phyloP scores from a whole-genome alignment of 2,797 vertebrate genomes.

The Paramormyrops hopkinsi region DNA sequence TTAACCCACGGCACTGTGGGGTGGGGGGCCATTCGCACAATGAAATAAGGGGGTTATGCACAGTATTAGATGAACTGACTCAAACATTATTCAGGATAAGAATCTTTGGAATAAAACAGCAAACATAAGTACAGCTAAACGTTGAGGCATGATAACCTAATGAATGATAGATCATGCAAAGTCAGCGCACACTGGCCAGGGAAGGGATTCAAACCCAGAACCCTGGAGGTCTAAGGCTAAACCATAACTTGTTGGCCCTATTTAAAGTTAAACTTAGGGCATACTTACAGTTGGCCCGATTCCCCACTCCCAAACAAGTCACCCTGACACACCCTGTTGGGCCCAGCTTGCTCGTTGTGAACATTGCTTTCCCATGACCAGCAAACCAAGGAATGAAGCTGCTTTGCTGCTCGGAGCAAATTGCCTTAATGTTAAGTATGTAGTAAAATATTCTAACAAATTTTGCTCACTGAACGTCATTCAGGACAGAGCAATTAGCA shows the following conservation, averaged over 20 bases:
- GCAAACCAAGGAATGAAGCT: not conserved
- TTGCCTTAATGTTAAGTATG: not conserved
- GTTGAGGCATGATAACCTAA: not conserved
- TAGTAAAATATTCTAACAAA: not conserved
- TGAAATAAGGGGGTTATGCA: not conserved
- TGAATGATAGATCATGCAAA: not conserved
- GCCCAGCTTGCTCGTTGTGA: not conserved
- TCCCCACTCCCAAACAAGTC: not conserved
- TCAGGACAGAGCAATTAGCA: not conserved
- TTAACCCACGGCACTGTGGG: not conserved
- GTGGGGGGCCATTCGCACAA: not conserved
- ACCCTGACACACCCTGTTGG: not conserved
- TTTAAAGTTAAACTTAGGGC: not conserved
- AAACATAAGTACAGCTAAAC: not conserved
- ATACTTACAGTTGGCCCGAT: not conserved
- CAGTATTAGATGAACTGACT: not conserved
- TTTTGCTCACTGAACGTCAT: not conserved
- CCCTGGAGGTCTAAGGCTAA: not conserved
- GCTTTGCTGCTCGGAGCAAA: not conserved
- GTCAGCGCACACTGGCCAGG: not conserved
- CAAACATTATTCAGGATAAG: not conserved
- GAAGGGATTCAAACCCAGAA: not conserved
- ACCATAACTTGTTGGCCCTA: not conserved
- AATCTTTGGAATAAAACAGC: not conserved
- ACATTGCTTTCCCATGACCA: not conserved